Conservation (phyloP, 2,797 vertebrate genomes). For the Melanotaenia parkinsoni region DNA sequence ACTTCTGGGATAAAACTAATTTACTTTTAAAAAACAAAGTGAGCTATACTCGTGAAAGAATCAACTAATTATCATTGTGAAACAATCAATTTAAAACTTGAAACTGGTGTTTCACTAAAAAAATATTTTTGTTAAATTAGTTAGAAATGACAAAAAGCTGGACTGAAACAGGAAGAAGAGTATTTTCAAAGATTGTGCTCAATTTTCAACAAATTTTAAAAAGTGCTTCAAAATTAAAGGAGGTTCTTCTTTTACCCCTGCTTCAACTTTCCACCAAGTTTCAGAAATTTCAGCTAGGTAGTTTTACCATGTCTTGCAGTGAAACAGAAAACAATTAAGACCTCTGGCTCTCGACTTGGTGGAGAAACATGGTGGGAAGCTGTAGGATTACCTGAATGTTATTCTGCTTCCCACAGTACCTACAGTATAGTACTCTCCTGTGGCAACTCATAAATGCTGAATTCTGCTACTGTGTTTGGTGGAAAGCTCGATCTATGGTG, state of each 20-base stretch:
- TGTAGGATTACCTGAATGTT: conserved; percentile 3
- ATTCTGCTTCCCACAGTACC: neutral
- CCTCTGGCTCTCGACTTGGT: neutral
- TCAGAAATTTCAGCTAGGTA: neutral
- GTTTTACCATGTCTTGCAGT: neutral
- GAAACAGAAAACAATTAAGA: neutral
- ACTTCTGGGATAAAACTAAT: conserved; percentile 2
- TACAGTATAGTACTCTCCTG: conserved; percentile 12
- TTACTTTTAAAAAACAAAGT: neutral
- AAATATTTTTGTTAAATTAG: neutral
- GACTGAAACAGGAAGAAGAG: neutral
- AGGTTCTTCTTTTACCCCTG: neutral
- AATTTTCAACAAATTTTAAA: neutral
- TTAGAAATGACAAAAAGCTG: neutral
- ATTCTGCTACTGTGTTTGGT: conserved; percentile 3
- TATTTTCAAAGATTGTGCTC: neutral
- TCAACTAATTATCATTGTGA: neutral
- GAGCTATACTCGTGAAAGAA: neutral
- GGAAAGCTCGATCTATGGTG: conserved; percentile 6
- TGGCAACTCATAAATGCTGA: conserved; percentile 6
- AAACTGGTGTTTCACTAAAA: neutral
- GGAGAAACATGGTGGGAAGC: neutral
- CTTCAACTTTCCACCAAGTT: neutral
- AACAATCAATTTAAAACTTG: neutral
- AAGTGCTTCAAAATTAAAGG: neutral